phyloP scores from a whole-genome alignment of 2,113 vertebrate genomes.

The Poeciliopsis turrubarensis region DNA sequence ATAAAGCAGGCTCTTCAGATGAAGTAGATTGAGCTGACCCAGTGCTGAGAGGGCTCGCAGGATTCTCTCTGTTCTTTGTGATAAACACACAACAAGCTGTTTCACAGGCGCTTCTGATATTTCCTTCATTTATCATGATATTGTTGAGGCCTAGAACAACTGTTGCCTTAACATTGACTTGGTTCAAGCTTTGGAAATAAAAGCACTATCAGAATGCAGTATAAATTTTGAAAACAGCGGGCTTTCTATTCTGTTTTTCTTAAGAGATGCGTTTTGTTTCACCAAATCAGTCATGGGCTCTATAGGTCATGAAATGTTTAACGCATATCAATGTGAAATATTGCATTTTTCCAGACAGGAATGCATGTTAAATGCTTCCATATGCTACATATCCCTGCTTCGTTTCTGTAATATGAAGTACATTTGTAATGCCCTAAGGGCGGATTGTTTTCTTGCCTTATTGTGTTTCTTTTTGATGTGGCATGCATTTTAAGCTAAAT shows the following conservation, averaged over 20 bases:
- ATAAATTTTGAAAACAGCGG: background rate
- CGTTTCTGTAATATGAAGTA: background rate
- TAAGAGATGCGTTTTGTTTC: constrained; percentile 59
- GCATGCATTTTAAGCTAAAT: constrained; percentile 6
- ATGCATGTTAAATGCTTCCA: constrained; percentile 72
- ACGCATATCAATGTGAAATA: constrained; percentile 60
- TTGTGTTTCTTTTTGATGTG: constrained; percentile 2
- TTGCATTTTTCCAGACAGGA: constrained; percentile 62
- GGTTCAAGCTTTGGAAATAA: constrained; percentile 21
- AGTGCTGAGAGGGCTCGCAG: constrained; percentile 32
- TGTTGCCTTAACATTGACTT: constrained; percentile 19
- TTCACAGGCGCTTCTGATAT: constrained; percentile 36
- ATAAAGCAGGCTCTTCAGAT: constrained; percentile 62
- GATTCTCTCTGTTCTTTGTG: constrained; percentile 30
- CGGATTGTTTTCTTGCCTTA: constrained; percentile 20
- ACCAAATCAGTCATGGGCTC: constrained; percentile 54
- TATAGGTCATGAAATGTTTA: constrained; percentile 46
- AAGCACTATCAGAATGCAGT: background rate
- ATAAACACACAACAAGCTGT: constrained; percentile 53
- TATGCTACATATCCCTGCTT: constrained; percentile 58
- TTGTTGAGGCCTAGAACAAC: constrained; percentile 36
- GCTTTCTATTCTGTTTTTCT: constrained; percentile 18
- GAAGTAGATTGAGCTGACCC: constrained; percentile 47
- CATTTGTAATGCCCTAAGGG: background rate
- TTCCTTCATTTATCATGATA: constrained; percentile 29